A percentile compares a stretch with the other conserved stretches of the same genome.
phyloP scores from a whole-genome alignment of 2,888 invertebrate species.

The Dolichopus griseipennis region DNA sequence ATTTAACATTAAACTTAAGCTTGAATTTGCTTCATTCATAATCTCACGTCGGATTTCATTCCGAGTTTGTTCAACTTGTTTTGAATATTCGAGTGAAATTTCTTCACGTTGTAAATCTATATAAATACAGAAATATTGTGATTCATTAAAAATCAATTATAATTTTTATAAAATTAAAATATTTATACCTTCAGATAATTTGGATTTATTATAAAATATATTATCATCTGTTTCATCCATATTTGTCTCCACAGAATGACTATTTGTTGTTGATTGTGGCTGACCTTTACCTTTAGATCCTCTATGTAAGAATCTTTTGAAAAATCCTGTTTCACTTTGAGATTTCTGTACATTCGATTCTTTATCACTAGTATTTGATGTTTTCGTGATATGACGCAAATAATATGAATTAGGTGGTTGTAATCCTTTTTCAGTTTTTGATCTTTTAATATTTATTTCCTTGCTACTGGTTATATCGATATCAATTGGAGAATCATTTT shows the following conservation, averaged over 20 bases:
- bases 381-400: constrained; percentile 20
- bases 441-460: constrained; percentile 21
- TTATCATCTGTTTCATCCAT: not conserved
- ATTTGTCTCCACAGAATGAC: constrained; percentile 11
- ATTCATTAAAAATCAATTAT: not conserved
- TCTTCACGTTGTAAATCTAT: constrained; percentile 26
- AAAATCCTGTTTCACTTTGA: constrained; percentile 50
- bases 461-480: constrained; percentile 16
- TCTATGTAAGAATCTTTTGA: constrained; percentile 58
- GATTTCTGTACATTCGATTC: constrained; percentile 21
- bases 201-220: not conserved
- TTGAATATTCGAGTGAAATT: constrained; percentile 28
- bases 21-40: constrained; percentile 48
- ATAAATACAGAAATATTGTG: constrained; percentile 19
- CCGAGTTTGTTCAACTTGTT: constrained; percentile 33
- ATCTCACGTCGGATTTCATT: constrained; percentile 43
- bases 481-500: constrained; percentile 17
- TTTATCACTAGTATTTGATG: constrained; percentile 18
- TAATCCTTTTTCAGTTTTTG: constrained; percentile 24
- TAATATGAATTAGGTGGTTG: constrained; percentile 19
- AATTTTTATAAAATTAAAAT: not conserved
- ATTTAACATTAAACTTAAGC: constrained; percentile 35
- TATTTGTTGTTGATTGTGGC: constrained; percentile 41
- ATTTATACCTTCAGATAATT: not conserved
- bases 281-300: constrained; percentile 61